Evolutionary conservation across 2,797 vertebrate genomes (phyloP).

Genomic region (Dryobates pubescens): DNA sequence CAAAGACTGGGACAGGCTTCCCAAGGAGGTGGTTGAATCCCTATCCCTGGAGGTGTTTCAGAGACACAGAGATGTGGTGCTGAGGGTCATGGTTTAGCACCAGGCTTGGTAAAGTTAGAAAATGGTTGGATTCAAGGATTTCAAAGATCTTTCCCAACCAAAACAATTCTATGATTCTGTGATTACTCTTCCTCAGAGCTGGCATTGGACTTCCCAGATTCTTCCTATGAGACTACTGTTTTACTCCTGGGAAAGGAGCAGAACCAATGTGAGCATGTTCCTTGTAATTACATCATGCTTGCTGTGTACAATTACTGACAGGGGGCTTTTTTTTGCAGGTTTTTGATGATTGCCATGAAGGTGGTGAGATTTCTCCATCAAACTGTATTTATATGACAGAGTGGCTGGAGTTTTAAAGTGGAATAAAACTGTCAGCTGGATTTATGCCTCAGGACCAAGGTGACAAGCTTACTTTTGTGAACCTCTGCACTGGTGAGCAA

Average conservation of each 20-base stretch:
- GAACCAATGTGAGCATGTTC: not conserved
- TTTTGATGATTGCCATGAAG: slow-evolving; percentile 95
- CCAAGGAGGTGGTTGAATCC: too few species aligned
- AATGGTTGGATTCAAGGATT: too few species aligned
- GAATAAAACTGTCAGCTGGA: not conserved
- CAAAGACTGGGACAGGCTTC: too few species aligned
- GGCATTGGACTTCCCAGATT: not conserved
- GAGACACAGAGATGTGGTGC: too few species aligned
- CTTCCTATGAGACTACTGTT: not conserved
- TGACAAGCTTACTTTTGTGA: not conserved
- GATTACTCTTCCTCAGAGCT: not conserved
- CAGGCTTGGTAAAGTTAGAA: too few species aligned
- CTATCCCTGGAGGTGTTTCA: too few species aligned
- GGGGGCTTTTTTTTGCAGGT: slow-evolving; percentile 80
- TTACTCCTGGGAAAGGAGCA: not conserved
- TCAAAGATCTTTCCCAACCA: too few species aligned
- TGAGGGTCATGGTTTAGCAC: too few species aligned
- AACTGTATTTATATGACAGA: slow-evolving; percentile 94
- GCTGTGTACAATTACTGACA: not conserved
- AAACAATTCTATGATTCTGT: too few species aligned
- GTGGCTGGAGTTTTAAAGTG: slow-evolving; percentile 90
- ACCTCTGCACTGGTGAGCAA: not conserved
- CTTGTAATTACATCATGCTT: not conserved
- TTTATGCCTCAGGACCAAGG: not conserved
- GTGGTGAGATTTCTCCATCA: slow-evolving; percentile 95